Percentiles rank a stretch among this genome's conserved stretches.
These are phyloP conservation scores for Acanthacorydalis orientalis DNA, from an alignment of 2,888 invertebrate species.

Conservation along the genomic window DNA sequence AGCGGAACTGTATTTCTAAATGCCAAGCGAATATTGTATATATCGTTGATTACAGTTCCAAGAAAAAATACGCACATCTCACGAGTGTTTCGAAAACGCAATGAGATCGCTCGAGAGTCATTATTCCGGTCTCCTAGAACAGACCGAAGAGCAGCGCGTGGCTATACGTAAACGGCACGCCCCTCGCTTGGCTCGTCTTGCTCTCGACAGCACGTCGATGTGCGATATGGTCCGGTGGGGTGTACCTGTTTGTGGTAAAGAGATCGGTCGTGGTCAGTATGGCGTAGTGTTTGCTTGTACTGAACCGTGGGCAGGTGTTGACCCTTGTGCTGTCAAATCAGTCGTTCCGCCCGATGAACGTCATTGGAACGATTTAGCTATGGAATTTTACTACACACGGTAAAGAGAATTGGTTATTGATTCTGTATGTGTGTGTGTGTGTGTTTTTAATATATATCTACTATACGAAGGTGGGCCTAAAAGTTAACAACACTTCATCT, in stretches of 20 bases:
- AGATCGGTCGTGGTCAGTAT: constrained; percentile 71
- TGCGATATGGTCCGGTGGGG: constrained; percentile 63
- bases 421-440: too few relatives aligned
- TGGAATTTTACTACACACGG: constrained; percentile 85
- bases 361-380: constrained; percentile 77
- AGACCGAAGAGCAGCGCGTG: constrained; percentile 63
- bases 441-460: too few relatives aligned
- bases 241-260: constrained; percentile 43
- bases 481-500: too few relatives aligned
- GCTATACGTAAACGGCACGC: constrained; percentile 62
- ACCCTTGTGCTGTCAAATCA: constrained; percentile 73
- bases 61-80: constrained; percentile 57
- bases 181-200: constrained; percentile 62
- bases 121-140: constrained; percentile 52
- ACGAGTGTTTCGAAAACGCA: constrained; percentile 60
- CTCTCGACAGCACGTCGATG: constrained; percentile 69
- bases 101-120: constrained; percentile 52
- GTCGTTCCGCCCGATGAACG: constrained; percentile 77
- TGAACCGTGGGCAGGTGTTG: constrained; percentile 53
- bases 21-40: too few relatives aligned
- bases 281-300: constrained; percentile 68
- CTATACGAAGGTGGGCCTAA: too few relatives aligned
- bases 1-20: constrained; percentile 1
- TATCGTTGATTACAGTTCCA: constrained; percentile 38
- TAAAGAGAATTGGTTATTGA: constrained; percentile 15